Evolutionary conservation across 2,888 invertebrate species (phyloP).

Genomic region (Drosophila subquinaria): DNA sequence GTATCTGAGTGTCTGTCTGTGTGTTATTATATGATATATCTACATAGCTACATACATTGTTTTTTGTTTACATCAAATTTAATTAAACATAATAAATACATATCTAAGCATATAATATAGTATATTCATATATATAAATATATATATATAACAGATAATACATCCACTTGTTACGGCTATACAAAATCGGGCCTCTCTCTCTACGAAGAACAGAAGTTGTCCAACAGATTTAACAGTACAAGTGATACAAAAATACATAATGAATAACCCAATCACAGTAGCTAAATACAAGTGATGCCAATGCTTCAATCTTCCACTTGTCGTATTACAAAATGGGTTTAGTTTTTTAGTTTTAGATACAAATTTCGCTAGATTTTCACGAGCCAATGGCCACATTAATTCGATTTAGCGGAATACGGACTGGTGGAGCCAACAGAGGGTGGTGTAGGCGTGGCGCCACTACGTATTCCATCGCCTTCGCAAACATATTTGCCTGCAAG

Average conservation of each 20-base stretch:
- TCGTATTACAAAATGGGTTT: constrained; percentile 38
- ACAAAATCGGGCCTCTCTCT: constrained; percentile 29
- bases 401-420: constrained; percentile 85
- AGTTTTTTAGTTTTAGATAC: constrained; percentile 29
- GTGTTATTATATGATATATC: constrained; percentile 47
- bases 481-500: constrained; percentile 91
- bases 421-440: constrained; percentile 85
- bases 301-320: constrained; percentile 21
- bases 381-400: constrained; percentile 51
- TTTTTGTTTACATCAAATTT: constrained; percentile 62
- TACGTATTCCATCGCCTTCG: constrained; percentile 89
- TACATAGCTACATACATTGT: constrained; percentile 74
- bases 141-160: constrained; percentile 75
- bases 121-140: constrained; percentile 52
- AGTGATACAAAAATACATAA: constrained; percentile 72
- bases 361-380: constrained; percentile 57
- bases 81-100: constrained; percentile 78
- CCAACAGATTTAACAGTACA: constrained; percentile 65
- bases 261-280: constrained; percentile 56
- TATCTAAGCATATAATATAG: constrained; percentile 57
- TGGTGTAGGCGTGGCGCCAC: constrained; percentile 85
- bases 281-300: constrained; percentile 38
- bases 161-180: constrained; percentile 58
- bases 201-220: constrained; percentile 23
- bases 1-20: constrained; percentile 31